These are phyloP conservation scores for Elysia chlorotica DNA, from an alignment of 1,140 invertebrate species.

Conservation along the genomic window DNA sequence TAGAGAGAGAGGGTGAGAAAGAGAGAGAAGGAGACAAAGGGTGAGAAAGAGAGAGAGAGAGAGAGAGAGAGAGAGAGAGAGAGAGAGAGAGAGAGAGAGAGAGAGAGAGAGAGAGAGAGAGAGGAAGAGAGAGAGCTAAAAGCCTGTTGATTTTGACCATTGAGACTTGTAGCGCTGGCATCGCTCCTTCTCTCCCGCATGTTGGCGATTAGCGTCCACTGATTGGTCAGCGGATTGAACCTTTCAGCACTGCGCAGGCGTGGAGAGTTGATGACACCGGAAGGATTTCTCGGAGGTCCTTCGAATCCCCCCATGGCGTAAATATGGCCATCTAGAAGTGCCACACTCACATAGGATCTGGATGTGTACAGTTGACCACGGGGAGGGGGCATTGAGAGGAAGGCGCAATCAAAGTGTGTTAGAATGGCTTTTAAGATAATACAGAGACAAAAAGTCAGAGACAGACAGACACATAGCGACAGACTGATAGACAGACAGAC, in stretches of 20 bases:
- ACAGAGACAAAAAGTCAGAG: not conserved
- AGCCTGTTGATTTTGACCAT: too few species aligned
- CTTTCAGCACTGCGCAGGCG: constrained; percentile 64
- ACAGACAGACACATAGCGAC: not conserved
- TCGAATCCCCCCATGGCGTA: constrained; percentile 76
- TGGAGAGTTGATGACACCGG: constrained; percentile 7
- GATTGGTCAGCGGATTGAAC: constrained; percentile 59
- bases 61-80: too few species aligned
- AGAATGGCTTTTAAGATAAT: too few species aligned
- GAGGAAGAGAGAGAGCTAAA: too few species aligned
- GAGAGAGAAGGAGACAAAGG: too few species aligned
- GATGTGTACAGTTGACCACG: too few species aligned
- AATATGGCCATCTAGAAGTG: constrained; percentile 73
- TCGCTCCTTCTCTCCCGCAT: constrained; percentile 73
- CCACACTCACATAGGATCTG: constrained; percentile 69
- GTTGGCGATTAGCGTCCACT: constrained; percentile 61
- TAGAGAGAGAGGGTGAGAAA: too few species aligned
- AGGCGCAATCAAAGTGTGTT: too few species aligned
- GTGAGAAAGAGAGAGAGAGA: too few species aligned
- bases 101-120: too few species aligned
- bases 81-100: too few species aligned
- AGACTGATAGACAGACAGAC: not conserved
- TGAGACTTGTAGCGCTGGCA: constrained; percentile 71
- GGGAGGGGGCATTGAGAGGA: too few species aligned
- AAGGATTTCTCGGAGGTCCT: constrained; percentile 49